Evolutionary conservation across 2,797 vertebrate species (phyloP), one percentile per base, ranked within the genome.

Genomic region (Vultur gryphus): DNA sequence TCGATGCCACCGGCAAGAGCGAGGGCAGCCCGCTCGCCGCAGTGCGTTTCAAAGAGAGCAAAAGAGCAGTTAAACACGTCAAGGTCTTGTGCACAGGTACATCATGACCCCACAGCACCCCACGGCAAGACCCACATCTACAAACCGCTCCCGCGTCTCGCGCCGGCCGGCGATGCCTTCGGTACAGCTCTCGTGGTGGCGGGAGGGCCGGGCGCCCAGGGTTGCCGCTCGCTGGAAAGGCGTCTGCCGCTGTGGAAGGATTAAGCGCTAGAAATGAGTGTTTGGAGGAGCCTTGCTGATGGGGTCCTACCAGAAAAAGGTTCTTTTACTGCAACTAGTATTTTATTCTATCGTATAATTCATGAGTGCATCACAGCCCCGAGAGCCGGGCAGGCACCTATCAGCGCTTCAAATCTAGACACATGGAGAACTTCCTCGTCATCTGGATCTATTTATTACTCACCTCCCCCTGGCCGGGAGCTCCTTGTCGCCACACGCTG

Each of bases 331-430:
- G 95, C 76, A 88, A 82, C 95, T 92, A 93, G 87, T 69, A 46
- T 93, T 96, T 93, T 91, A 96, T 94, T 87, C 93, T 95, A 81
- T 43, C 41, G 71, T 77, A 81, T 85, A 73, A 81, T 57, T 92
- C 91, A 91, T 14, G 87, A 93, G 84, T 59, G 94, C 90, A 37
- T 84, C 90, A 75, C 91, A 83, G 93, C 91, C 84, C 91, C 91
- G 2, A n/a, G 44, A 90, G 78, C 81, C 3, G 39, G 93, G 89
- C 87, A 91, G 93, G 94, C 89, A 92, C 93, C 95, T 90, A 57
- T 43, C 77, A 64, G 86, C 4, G 26, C 86, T 94, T 91, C 88
- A 24, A 55, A 19, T 75, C 67, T 71, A 88, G 35, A 92, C 91
- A 89, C 79, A 83, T 1, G 5, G 33, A 90, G 49, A 75, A 35